These are phyloP conservation scores for Microtus pennsylvanicus DNA, from an alignment of 2,113 vertebrate species.

Conservation along the genomic window DNA sequence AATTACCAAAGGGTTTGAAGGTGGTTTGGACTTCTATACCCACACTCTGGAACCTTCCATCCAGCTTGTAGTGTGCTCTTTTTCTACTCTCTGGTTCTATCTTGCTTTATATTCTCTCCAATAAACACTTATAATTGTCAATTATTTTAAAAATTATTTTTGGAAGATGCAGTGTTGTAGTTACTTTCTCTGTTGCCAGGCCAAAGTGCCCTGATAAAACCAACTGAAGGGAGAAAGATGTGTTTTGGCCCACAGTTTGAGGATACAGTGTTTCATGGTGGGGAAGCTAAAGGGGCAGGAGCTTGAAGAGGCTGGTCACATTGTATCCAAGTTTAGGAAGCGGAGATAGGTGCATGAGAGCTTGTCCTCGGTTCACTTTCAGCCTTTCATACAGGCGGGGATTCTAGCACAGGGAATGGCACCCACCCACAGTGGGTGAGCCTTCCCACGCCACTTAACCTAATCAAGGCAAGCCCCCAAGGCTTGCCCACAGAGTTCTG, in stretches of 20 bases:
- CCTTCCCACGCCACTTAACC: background rate
- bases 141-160: background rate
- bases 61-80: background rate
- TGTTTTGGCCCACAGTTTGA: background rate
- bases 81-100: background rate
- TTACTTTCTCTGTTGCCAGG: background rate
- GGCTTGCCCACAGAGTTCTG: no score
- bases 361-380: background rate
- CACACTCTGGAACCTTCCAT: background rate
- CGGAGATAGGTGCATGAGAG: background rate
- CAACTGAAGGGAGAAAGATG: background rate
- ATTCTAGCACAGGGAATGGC: background rate
- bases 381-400: background rate
- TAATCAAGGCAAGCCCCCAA: background rate
- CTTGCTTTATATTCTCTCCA: background rate
- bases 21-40: no score
- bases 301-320: background rate
- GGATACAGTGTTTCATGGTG: background rate
- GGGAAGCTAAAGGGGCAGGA: no score
- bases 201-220: background rate
- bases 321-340: background rate
- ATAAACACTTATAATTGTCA: conserved; percentile 13
- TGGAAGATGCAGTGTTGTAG: background rate
- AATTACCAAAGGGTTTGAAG: fast-evolving
- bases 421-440: background rate